A percentile compares a stretch with the other conserved stretches of the same genome.
Evolutionary conservation across 2,113 vertebrate species (phyloP).

Genomic region (Mormyrus iriodes): DNA sequence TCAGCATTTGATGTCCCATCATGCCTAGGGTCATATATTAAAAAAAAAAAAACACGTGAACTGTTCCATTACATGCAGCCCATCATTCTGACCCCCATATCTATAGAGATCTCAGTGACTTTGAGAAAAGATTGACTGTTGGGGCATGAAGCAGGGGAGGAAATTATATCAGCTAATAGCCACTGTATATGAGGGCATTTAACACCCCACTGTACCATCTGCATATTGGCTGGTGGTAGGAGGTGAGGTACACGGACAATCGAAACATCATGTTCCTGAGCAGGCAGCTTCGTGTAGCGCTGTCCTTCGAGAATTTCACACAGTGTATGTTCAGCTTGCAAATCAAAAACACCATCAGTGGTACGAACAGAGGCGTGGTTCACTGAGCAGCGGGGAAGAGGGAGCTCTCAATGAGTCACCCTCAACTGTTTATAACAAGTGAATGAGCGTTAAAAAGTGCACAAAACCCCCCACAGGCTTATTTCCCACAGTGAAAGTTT

Average conservation of each 20-base stretch:
- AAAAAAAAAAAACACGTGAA: too few relatives aligned
- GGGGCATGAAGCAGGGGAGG: background rate
- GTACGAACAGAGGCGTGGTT: background rate
- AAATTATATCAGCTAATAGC: background rate
- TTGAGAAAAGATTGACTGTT: background rate
- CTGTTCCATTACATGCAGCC: background rate
- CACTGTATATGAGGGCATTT: background rate
- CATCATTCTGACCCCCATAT: background rate
- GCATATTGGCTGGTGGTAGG: background rate
- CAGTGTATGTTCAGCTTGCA: background rate
- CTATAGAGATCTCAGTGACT: background rate
- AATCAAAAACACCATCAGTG: background rate
- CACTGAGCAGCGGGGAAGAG: background rate
- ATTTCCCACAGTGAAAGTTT: background rate
- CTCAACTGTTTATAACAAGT: background rate
- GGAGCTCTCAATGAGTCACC: background rate
- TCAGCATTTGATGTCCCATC: background rate
- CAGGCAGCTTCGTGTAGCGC: background rate
- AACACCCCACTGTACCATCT: background rate
- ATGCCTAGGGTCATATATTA: background rate
- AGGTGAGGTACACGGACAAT: background rate
- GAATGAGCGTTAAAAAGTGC: background rate
- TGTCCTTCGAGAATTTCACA: background rate
- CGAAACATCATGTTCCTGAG: background rate
- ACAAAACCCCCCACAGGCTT: background rate